These are phyloP conservation scores for Aphrocallistes beatrix DNA, from an alignment of 37 sponge, comb jelly and placozoan species.

Conservation along the genomic window DNA sequence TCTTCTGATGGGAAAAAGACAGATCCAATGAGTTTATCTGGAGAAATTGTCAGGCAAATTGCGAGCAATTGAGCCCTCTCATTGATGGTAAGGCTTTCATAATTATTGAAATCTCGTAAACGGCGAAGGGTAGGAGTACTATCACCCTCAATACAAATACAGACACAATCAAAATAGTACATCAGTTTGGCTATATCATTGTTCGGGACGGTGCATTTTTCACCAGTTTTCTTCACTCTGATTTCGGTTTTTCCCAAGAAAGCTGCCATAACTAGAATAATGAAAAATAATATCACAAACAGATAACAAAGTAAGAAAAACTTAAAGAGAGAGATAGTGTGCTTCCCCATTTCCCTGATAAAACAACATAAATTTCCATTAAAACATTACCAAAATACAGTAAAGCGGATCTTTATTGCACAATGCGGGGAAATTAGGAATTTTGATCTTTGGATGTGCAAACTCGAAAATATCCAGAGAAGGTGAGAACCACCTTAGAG, in stretches of 20 bases:
- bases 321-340: no score
- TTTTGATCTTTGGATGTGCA: no score
- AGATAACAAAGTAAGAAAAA: no score
- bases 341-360: no score
- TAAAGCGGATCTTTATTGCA: no score
- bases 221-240: conserved; percentile 17
- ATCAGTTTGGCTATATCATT: conserved; percentile 27
- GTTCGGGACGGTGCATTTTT: conserved; percentile 16
- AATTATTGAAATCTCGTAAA: conserved; percentile 22
- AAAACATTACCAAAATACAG: no score
- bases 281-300: no score
- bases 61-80: conserved; percentile 22
- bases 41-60: conserved; percentile 25
- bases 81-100: conserved; percentile 18
- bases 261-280: no score
- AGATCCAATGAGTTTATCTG: conserved; percentile 28
- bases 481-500: no score
- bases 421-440: no score
- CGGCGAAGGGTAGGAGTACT: not conserved
- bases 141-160: conserved; percentile 25
- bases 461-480: no score
- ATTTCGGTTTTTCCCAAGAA: conserved; percentile 25
- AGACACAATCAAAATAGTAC: conserved; percentile 34
- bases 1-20: conserved; percentile 20
- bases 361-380: no score